Percentiles rank a stretch among this genome's conserved stretches.
Evolutionary conservation across 1,140 invertebrate genomes (phyloP).

Genomic region (Dendrolimus punctatus): DNA sequence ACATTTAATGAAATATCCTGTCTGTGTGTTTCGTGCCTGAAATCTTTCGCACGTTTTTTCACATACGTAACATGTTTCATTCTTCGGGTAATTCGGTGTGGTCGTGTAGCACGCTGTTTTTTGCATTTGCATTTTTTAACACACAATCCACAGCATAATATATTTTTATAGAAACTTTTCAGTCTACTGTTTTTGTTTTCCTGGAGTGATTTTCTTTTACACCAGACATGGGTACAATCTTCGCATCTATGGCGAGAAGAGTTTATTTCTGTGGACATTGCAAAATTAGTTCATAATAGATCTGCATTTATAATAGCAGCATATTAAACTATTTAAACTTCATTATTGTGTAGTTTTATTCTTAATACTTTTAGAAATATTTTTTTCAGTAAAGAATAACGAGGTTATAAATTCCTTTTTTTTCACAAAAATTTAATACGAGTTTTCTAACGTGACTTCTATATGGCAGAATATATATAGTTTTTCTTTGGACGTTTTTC

Average conservation of each 20-base stretch:
- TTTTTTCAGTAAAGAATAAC: too few species aligned
- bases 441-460: too few species aligned
- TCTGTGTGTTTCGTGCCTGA: not conserved
- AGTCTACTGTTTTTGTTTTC: not conserved
- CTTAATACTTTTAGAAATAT: too few species aligned
- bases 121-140: not conserved
- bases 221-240: not conserved
- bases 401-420: too few species aligned
- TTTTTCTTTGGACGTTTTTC: too few species aligned
- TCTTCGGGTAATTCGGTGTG: constrained; percentile 1
- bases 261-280: too few species aligned
- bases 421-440: too few species aligned
- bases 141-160: constrained; percentile 3
- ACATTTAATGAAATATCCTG: not conserved
- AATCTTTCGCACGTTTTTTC: not conserved
- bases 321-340: too few species aligned
- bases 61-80: constrained; percentile 1
- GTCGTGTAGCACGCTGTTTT: not conserved
- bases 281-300: too few species aligned
- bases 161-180: constrained; percentile 4
- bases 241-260: not conserved
- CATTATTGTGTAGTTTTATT: too few species aligned
- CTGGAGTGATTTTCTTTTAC: not conserved
- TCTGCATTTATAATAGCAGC: too few species aligned
- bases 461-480: too few species aligned